These are phyloP conservation scores for Erpobdella octoculata DNA, from an alignment of 2,888 invertebrate species.

Conservation along the genomic window DNA sequence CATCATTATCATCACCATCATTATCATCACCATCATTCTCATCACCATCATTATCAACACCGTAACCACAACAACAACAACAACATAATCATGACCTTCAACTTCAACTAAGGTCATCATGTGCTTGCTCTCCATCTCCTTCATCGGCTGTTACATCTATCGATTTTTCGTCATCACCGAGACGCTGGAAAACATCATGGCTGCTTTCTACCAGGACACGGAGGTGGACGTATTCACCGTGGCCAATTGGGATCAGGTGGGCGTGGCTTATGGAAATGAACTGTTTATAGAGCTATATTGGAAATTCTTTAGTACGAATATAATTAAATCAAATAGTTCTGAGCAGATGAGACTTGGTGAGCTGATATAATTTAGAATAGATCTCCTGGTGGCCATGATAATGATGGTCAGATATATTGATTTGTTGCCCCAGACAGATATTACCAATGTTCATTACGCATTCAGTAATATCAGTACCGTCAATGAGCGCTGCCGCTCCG, in stretches of 20 bases:
- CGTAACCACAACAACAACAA: not conserved
- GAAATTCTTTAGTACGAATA: no score
- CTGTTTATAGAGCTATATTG: no score
- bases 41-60: constrained; percentile 38
- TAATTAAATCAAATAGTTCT: not conserved
- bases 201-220: constrained; percentile 44
- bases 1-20: not conserved
- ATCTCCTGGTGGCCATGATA: no score
- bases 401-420: no score
- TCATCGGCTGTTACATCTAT: constrained; percentile 45
- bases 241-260: constrained; percentile 44
- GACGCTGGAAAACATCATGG: constrained; percentile 43
- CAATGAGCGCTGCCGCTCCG: not conserved
- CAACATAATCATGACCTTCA: not conserved
- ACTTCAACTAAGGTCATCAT: not conserved
- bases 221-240: constrained; percentile 47
- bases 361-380: no score
- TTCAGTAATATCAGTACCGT: no score
- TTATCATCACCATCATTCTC: constrained; percentile 29
- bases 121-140: constrained; percentile 35
- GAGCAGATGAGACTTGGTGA: no score
- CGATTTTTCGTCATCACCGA: constrained; percentile 46
- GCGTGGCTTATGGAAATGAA: no score
- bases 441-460: no score
- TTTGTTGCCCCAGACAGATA: no score